Conservation (phyloP, 2,113 vertebrate species). For the Dasyornis broadbenti region DNA sequence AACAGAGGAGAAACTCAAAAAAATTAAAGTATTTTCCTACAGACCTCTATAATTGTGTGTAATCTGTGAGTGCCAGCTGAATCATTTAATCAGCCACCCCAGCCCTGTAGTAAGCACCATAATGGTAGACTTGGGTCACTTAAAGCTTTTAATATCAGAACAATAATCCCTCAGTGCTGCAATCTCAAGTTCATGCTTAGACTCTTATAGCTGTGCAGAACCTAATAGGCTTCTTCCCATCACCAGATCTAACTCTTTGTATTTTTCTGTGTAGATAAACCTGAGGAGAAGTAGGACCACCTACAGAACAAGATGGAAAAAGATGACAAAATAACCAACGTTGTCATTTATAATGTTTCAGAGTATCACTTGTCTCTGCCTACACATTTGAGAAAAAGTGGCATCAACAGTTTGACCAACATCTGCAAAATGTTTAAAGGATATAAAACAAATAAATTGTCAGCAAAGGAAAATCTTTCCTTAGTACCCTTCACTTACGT, state of each 20-base stretch:
- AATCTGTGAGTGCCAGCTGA: background rate
- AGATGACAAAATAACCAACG: background rate
- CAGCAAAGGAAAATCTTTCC: background rate
- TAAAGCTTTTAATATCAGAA: background rate
- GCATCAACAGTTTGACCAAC: background rate
- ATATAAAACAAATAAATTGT: background rate
- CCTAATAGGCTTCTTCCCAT: background rate
- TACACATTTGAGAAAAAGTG: background rate
- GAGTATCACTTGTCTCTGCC: background rate
- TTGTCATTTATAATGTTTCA: background rate
- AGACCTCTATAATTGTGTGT: background rate
- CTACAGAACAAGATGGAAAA: background rate
- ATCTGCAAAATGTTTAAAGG: background rate
- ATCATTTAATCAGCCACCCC: background rate
- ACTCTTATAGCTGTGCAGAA: background rate
- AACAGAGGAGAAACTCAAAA: background rate
- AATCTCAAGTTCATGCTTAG: background rate
- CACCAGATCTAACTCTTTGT: background rate
- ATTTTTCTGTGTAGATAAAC: background rate
- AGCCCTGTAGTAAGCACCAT: accelerated
- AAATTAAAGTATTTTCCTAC: background rate
- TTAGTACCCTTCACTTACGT: background rate
- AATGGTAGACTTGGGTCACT: background rate
- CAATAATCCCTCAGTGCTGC: background rate
- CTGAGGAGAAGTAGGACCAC: background rate